A percentile compares a stretch with the other conserved stretches of the same genome.
These are phyloP conservation scores for Spodoptera exigua DNA, from an alignment of 2,888 invertebrate genomes.

Conservation along the genomic window DNA sequence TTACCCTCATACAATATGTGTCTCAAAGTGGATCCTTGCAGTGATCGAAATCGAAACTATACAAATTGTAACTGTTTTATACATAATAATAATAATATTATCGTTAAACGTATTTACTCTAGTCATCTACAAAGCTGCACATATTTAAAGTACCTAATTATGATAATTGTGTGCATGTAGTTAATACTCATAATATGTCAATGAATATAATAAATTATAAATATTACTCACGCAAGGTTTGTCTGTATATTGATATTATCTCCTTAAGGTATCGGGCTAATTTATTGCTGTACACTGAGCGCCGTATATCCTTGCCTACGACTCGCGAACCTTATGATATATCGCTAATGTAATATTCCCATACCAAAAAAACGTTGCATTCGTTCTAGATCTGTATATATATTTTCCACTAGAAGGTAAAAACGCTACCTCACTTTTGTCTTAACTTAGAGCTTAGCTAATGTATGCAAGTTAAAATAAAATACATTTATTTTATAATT, in stretches of 20 bases:
- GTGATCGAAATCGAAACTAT: slow-evolving; percentile 86
- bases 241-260: slow-evolving; percentile 73
- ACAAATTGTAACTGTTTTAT: slow-evolving; percentile 84
- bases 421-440: slow-evolving; percentile 88
- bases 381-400: slow-evolving; percentile 84
- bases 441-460: slow-evolving; percentile 87
- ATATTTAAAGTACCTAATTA: slow-evolving; percentile 78
- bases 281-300: slow-evolving; percentile 53
- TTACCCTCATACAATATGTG: slow-evolving; percentile 86
- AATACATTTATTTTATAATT: slow-evolving; percentile 57
- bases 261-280: slow-evolving; percentile 70
- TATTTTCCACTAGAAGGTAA: slow-evolving; percentile 87
- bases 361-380: slow-evolving; percentile 80
- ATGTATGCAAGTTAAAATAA: slow-evolving; percentile 61
- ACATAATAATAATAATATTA: slow-evolving; percentile 75
- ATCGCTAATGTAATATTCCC: slow-evolving; percentile 68
- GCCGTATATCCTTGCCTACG: slow-evolving; percentile 59
- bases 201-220: slow-evolving; percentile 75
- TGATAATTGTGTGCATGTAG: slow-evolving; percentile 82
- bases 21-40: slow-evolving; percentile 88
- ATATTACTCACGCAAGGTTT: slow-evolving; percentile 75
- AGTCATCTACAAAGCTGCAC: slow-evolving; percentile 88
- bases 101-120: slow-evolving; percentile 86
- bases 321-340: slow-evolving; percentile 59
- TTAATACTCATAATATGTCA: slow-evolving; percentile 83